Conservation (phyloP, 2,797 vertebrate genomes). For the Lates japonicus region DNA sequence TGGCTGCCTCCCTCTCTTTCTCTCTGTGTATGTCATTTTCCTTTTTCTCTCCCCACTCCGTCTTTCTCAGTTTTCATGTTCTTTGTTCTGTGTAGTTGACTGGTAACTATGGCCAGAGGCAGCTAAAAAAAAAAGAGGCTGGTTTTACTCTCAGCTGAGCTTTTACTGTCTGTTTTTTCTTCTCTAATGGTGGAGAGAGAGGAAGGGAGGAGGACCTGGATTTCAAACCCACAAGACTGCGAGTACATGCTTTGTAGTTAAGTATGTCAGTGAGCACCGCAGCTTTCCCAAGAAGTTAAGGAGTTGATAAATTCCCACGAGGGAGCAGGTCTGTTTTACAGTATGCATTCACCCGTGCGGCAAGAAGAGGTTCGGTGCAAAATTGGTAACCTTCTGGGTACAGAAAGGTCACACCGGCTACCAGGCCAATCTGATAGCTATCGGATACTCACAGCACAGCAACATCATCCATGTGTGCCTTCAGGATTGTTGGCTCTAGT, state of each 20-base stretch:
- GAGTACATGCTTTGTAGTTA: constrained; percentile 46
- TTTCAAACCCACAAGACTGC: constrained; percentile 46
- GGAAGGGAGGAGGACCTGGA: constrained; percentile 49
- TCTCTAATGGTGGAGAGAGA: constrained; percentile 41
- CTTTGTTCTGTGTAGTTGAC: constrained; percentile 55
- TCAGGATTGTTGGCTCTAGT: not conserved
- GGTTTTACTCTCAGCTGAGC: constrained; percentile 36
- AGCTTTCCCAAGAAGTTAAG: constrained; percentile 15
- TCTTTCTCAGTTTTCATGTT: constrained; percentile 54
- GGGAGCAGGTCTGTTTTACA: not conserved
- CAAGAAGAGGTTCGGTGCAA: not conserved
- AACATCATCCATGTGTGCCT: not conserved
- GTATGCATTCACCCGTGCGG: not conserved
- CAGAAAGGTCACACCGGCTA: constrained; percentile 2
- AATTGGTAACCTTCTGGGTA: not conserved
- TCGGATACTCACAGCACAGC: not conserved
- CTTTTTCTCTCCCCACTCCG: constrained; percentile 19
- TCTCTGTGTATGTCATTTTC: constrained; percentile 38
- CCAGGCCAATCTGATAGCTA: not conserved
- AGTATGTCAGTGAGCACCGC: constrained; percentile 12
- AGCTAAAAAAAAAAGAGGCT: constrained; percentile 42
- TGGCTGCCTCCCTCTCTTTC: constrained; percentile 19
- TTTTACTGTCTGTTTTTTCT: constrained; percentile 38
- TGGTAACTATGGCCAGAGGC: constrained; percentile 61
- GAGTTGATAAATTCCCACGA: constrained; percentile 35